These are phyloP conservation scores for Azemiops feae DNA, from an alignment of 2,113 vertebrate species.

Conservation along the genomic window DNA sequence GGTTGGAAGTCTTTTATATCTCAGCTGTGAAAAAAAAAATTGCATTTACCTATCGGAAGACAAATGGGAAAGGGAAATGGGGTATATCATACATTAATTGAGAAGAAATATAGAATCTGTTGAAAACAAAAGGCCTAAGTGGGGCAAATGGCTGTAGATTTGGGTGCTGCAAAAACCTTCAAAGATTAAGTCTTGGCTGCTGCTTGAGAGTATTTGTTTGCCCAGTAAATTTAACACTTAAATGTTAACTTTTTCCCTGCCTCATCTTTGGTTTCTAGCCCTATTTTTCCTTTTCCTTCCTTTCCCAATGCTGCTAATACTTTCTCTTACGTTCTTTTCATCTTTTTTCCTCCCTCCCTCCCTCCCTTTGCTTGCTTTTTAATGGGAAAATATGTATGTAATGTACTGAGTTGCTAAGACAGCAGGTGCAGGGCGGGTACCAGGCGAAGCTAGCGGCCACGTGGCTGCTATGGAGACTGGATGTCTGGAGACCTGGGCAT, in stretches of 20 bases:
- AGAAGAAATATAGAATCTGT: background rate
- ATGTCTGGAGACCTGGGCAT: no score
- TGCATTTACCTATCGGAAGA: background rate
- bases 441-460: no score
- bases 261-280: background rate
- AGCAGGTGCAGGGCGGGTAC: no score
- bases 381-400: background rate
- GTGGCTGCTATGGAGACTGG: no score
- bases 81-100: background rate
- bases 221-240: background rate
- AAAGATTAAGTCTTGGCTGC: background rate
- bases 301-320: background rate
- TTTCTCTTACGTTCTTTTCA: background rate
- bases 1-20: background rate
- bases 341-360: background rate
- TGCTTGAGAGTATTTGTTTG: background rate
- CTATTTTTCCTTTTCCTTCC: background rate
- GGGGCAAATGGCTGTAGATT: background rate
- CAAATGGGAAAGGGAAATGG: background rate
- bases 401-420: no score
- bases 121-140: background rate
- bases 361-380: background rate
- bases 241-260: background rate
- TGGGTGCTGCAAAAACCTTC: background rate
- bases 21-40: background rate